Percentiles rank a stretch among this genome's conserved stretches.
These are phyloP conservation scores for Caenorhabditis imperialis DNA, from an alignment of 2,888 invertebrate species.

Conservation along the genomic window DNA sequence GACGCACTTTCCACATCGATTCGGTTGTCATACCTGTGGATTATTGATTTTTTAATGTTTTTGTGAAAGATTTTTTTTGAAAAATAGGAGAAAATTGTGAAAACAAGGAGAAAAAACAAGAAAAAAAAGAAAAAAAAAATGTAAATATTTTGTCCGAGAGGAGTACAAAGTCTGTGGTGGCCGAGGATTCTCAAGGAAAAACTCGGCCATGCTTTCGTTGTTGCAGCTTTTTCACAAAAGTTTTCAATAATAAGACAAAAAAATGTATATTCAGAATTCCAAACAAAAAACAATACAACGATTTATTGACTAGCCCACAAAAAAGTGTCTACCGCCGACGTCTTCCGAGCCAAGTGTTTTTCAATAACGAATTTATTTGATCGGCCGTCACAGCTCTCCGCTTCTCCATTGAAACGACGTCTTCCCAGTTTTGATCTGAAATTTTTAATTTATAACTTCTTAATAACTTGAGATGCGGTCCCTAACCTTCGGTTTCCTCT, in stretches of 20 bases:
- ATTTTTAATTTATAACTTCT: not conserved
- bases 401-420: constrained; percentile 23
- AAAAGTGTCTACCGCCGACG: constrained; percentile 12
- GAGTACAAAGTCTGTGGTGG: constrained; percentile 22
- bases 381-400: constrained; percentile 35
- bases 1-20: constrained; percentile 41
- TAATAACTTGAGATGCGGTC: not conserved
- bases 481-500: constrained; percentile 10
- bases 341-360: constrained; percentile 51
- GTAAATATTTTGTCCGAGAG: constrained; percentile 25
- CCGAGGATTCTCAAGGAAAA: not conserved
- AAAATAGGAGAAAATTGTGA: not conserved
- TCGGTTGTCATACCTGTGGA: constrained; percentile 36
- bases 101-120: not conserved
- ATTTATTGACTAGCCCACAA: constrained; percentile 18
- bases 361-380: constrained; percentile 49
- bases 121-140: not conserved
- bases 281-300: not conserved
- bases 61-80: not conserved
- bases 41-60: not conserved
- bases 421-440: constrained; percentile 4
- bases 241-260: too few relatives aligned
- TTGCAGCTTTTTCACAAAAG: too few relatives aligned
- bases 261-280: not conserved
- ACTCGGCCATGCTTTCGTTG: too few relatives aligned